Evolutionary conservation across 2,888 invertebrate species (phyloP), one percentile per base, ranked within the genome.

Genomic region (Lydus trimaculatus): DNA sequence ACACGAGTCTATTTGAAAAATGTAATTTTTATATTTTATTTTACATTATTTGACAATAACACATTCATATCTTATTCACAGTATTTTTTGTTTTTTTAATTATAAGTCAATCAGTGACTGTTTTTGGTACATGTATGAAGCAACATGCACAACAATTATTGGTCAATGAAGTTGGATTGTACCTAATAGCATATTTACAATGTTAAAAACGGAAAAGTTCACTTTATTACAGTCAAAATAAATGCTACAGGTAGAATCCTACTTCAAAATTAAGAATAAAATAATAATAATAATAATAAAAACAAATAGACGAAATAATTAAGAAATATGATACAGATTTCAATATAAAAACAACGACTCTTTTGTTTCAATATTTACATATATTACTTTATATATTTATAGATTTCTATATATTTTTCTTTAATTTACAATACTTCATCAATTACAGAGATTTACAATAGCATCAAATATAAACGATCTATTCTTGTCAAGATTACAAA

Each of bases 391-490:
- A 28, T 48, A 28, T 48, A 9, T 48, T 9, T 48, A 56, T 56
- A 28, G 20, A 15, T 56, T 28, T 56, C 13, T 56, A 23, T 56
- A n/a, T 28, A 65, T 65, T 58, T 70, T 78, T n/a, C n/a, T n/a
- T n/a, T n/a, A n/a, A n/a, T n/a, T 69, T 81, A 82, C 81, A 81
- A 77, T 79, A 79, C 75, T 76, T 28, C 13, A 56, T 80, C 77
- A 81, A 82, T 79, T 79, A 83, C 82, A 82, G 78, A 79, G 77
- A 77, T 78, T 79, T 56, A 56, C 56, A 56, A 61, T 79, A 83
- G 82, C 83, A 81, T 82, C 82, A 83, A 83, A 83, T 84, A 84
- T 82, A 83, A 80, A 81, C 79, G 78, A 78, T 78, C 77, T 80
- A 69, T 78, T 68, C 63, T 75, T 65, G 75, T 73, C 74, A 74